Conservation (phyloP, 2,113 vertebrate genomes). For the Notiomystis cincta region DNA sequence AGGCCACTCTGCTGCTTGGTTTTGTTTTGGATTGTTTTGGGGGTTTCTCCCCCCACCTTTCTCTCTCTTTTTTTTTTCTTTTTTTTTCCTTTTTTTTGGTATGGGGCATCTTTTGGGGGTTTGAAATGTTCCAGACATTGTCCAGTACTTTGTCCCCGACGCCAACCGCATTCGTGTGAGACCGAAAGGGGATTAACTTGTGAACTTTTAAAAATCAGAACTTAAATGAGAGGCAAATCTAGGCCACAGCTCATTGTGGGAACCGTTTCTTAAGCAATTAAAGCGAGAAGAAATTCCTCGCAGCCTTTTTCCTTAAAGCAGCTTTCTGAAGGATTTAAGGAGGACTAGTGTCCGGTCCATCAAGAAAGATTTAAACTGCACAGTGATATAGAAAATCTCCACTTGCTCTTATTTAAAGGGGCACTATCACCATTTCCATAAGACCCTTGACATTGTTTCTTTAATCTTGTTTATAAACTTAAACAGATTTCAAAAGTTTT, state of each 20-base stretch:
- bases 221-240: slow-evolving; percentile 93
- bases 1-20: not conserved
- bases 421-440: slow-evolving; percentile 72
- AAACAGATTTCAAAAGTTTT: slow-evolving; percentile 72
- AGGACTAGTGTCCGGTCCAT: slow-evolving; percentile 85
- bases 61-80: not conserved
- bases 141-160: slow-evolving; percentile 71
- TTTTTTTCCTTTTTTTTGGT: not conserved
- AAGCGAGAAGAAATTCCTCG: slow-evolving; percentile 92
- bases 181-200: slow-evolving; percentile 91
- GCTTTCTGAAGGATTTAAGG: slow-evolving; percentile 85
- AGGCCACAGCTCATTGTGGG: slow-evolving; percentile 89
- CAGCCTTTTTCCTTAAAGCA: slow-evolving; percentile 87
- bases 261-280: slow-evolving; percentile 94
- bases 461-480: slow-evolving; percentile 79
- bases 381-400: slow-evolving; percentile 81
- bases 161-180: slow-evolving; percentile 76
- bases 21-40: not conserved
- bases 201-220: slow-evolving; percentile 93
- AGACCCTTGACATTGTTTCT: slow-evolving; percentile 75
- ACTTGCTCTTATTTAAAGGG: slow-evolving; percentile 77
- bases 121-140: slow-evolving; percentile 68
- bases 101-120: slow-evolving; percentile 44
- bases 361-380: slow-evolving; percentile 81
- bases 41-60: accelerated